Percentiles rank a stretch among this genome's conserved stretches.
phyloP scores from a whole-genome alignment of 2,113 vertebrate genomes.

The Cacatua alba region DNA sequence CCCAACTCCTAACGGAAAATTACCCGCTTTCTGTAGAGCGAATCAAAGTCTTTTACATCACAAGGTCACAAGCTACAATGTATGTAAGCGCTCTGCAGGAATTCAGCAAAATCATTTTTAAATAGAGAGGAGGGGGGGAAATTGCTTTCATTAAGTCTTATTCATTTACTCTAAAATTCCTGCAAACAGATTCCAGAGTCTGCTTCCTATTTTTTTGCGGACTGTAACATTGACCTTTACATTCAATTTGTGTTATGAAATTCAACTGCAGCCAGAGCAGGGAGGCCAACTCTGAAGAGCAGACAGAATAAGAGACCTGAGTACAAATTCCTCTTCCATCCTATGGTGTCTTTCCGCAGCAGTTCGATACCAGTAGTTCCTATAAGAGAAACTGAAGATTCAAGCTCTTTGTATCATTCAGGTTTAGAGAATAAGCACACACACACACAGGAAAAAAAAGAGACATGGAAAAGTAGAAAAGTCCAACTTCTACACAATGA shows the following conservation, averaged over 20 bases:
- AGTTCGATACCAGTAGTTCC: background rate
- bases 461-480: background rate
- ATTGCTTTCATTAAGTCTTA: background rate
- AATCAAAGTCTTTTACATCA: conserved; percentile 40
- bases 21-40: background rate
- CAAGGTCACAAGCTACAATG: conserved; percentile 17
- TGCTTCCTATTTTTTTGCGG: background rate
- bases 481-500: background rate
- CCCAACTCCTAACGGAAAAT: background rate
- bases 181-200: background rate
- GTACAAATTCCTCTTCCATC: background rate
- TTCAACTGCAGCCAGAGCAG: background rate
- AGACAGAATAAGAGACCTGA: background rate
- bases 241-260: background rate
- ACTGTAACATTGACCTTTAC: background rate
- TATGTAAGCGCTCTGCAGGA: conserved; percentile 5
- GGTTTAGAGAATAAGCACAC: background rate
- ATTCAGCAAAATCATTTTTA: background rate
- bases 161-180: background rate
- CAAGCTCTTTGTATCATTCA: background rate
- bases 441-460: background rate
- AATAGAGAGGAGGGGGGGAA: background rate
- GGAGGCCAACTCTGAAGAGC: background rate
- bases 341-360: background rate
- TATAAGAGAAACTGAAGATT: background rate